Conservation (phyloP, 2,888 invertebrate genomes). For the Kuschelorhynchus macadamiae region DNA sequence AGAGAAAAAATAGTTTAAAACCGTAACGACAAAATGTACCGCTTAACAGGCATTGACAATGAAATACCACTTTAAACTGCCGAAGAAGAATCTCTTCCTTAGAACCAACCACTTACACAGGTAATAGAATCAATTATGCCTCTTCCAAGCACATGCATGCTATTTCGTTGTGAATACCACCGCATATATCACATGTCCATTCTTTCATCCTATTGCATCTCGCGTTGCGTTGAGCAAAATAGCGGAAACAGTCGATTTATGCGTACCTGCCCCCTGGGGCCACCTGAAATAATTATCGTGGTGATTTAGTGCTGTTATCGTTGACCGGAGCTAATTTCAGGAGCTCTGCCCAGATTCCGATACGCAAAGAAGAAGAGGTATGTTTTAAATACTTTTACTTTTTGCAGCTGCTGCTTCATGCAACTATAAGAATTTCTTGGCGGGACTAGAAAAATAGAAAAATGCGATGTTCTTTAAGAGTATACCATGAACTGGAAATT, state of each 20-base stretch:
- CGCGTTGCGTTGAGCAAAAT: slow-evolving; percentile 43
- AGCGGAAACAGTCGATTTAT: slow-evolving; percentile 59
- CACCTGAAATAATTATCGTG: slow-evolving; percentile 56
- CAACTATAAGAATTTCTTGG: no score
- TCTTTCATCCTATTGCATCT: slow-evolving; percentile 26
- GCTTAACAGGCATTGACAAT: no score
- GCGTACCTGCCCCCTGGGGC: slow-evolving; percentile 51
- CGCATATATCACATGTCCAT: slow-evolving; percentile 23
- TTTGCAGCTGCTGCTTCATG: slow-evolving; percentile 26
- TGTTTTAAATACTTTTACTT: slow-evolving; percentile 30
- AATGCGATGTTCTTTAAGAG: no score
- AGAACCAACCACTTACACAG: not conserved
- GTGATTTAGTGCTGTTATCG: slow-evolving; percentile 56
- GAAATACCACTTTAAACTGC: no score
- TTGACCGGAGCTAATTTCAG: slow-evolving; percentile 42
- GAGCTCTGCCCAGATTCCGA: slow-evolving; percentile 47
- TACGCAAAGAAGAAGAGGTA: slow-evolving; percentile 28
- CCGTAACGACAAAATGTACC: no score
- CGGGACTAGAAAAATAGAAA: no score
- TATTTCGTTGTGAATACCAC: slow-evolving; percentile 6
- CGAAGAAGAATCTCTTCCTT: no score
- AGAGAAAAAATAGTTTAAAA: no score
- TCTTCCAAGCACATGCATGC: slow-evolving; percentile 4
- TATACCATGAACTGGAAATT: no score
- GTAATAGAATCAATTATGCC: not conserved